phyloP scores from a whole-genome alignment of 1,140 invertebrate species.

The Megalonaias nervosa region DNA sequence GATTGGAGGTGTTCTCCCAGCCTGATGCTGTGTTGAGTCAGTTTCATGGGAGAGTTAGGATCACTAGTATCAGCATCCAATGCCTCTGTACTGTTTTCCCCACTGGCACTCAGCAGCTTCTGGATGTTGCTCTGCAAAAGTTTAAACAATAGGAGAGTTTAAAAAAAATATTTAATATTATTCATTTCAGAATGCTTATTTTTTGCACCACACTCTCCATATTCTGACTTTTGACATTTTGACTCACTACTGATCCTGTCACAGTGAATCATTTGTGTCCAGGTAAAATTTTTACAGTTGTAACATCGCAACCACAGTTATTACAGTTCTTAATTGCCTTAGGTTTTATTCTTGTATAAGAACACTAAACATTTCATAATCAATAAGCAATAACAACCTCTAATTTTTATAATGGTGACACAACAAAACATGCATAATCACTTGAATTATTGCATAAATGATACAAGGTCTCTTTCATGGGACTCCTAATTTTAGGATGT shows the following conservation, averaged over 20 bases:
- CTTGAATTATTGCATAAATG: no score
- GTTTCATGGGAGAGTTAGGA: constrained; percentile 26
- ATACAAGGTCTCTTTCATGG: no score
- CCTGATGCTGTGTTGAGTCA: constrained; percentile 39
- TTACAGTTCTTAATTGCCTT: no score
- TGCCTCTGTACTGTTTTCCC: constrained; percentile 24
- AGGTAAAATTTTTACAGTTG: no score
- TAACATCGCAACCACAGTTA: no score
- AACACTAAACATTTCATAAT: no score
- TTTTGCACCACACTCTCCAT: neutral
- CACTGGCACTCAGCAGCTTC: constrained; percentile 48
- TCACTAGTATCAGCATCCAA: constrained; percentile 21
- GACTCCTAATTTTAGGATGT: no score
- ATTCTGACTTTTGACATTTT: neutral
- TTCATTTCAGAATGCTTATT: neutral
- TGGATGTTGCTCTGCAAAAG: constrained; percentile 57
- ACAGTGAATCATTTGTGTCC: neutral
- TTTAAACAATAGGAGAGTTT: constrained; percentile 5
- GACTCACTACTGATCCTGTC: neutral
- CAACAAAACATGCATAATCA: no score
- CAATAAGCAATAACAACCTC: no score
- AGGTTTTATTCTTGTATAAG: neutral
- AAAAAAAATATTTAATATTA: neutral
- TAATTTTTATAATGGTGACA: no score
- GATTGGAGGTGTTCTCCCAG: constrained; percentile 48